Percentiles rank a stretch among this genome's conserved stretches.
Conservation (phyloP, 1,140 invertebrate species). For the Bombus waltoni region DNA sequence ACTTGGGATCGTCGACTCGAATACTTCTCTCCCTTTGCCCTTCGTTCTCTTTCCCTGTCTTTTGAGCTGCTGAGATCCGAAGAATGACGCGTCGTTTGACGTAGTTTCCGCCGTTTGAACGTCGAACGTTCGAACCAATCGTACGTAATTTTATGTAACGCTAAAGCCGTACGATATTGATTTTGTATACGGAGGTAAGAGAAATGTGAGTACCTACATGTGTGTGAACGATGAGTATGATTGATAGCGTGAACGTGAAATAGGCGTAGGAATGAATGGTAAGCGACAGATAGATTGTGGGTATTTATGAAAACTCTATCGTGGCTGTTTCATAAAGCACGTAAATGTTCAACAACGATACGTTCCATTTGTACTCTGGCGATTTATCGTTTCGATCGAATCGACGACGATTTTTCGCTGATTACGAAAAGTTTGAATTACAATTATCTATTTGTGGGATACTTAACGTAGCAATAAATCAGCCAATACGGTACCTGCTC, state of each 20-base stretch:
- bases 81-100: background rate
- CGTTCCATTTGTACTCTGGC: too few species aligned
- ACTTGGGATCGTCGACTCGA: background rate
- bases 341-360: too few species aligned
- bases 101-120: background rate
- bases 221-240: background rate
- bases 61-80: background rate
- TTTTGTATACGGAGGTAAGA: background rate
- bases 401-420: background rate
- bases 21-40: background rate
- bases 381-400: background rate
- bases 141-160: too few species aligned
- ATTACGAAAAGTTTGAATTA: background rate
- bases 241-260: background rate
- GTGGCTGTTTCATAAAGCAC: too few species aligned
- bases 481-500: constrained; percentile 13
- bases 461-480: constrained; percentile 7
- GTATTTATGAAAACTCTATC: too few species aligned
- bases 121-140: background rate
- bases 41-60: fast-evolving
- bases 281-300: background rate
- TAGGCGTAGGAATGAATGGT: background rate
- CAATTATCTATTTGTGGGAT: background rate
- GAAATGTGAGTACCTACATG: too few species aligned
- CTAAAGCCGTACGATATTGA: background rate